Evolutionary conservation across 2,888 invertebrate species (phyloP).

Genomic region (Pachymerium ferrugineum): DNA sequence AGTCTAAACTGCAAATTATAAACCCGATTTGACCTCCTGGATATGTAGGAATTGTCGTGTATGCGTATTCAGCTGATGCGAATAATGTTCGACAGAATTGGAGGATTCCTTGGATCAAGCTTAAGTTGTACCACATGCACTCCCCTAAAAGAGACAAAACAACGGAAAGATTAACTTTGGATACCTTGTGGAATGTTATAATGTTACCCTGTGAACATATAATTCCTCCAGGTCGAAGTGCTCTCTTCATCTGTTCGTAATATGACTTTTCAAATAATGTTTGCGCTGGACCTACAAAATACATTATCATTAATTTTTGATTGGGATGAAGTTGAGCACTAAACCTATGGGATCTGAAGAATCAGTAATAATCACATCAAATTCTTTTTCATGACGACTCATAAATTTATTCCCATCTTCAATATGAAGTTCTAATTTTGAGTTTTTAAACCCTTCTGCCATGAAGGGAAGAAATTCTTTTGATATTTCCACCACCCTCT

Average conservation of each 20-base stretch:
- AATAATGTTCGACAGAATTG: constrained; percentile 71
- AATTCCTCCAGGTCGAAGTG: constrained; percentile 77
- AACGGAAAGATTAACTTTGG: no score
- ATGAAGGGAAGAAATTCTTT: constrained; percentile 85
- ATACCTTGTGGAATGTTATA: background rate
- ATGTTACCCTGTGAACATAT: constrained; percentile 76
- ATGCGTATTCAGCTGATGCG: constrained; percentile 70
- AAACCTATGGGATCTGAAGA: constrained; percentile 92
- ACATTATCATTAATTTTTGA: background rate
- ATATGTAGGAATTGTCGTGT: constrained; percentile 85
- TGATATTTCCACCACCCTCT: constrained; percentile 79
- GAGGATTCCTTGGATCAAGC: constrained; percentile 69
- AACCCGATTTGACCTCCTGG: constrained; percentile 97
- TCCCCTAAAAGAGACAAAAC: constrained; percentile 61
- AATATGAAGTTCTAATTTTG: constrained; percentile 74
- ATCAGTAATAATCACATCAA: constrained; percentile 97
- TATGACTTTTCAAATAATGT: constrained; percentile 72
- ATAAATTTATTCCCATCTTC: constrained; percentile 95
- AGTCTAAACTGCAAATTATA: constrained; percentile 72
- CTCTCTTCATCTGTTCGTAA: constrained; percentile 74
- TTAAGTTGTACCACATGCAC: constrained; percentile 62
- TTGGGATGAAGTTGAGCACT: background rate
- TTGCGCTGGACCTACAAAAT: constrained; percentile 58
- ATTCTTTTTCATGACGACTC: constrained; percentile 71
- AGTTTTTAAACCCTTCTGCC: constrained; percentile 76